These are phyloP conservation scores for Chelonia mydas DNA, from an alignment of 2,797 vertebrate genomes.

Conservation along the genomic window DNA sequence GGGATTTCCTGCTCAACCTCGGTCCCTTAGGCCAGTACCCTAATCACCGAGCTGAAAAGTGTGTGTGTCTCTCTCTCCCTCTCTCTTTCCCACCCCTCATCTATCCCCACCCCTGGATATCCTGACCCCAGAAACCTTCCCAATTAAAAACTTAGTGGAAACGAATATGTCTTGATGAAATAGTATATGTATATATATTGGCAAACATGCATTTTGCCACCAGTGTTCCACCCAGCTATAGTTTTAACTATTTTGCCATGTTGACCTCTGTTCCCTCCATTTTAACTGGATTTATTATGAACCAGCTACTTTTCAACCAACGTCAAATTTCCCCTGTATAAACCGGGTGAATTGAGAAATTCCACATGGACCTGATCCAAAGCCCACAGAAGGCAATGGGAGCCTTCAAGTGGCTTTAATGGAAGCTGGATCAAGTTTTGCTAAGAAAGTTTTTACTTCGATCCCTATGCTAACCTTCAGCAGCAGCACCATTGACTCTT, in stretches of 20 bases:
- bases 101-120: not conserved
- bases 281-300: not conserved
- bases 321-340: not conserved
- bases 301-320: not conserved
- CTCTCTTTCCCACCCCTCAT: too few species aligned
- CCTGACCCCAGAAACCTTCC: not conserved
- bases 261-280: not conserved
- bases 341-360: not conserved
- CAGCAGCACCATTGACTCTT: not conserved
- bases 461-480: not conserved
- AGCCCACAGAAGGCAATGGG: too few species aligned
- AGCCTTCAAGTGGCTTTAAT: not conserved
- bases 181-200: too few species aligned
- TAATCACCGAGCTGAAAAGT: not conserved
- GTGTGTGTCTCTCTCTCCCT: not conserved
- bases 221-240: not conserved
- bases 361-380: too few species aligned
- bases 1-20: not conserved
- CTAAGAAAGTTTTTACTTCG: not conserved
- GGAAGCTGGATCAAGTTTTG: not conserved
- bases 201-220: too few species aligned
- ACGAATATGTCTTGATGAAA: not conserved
- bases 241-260: not conserved
- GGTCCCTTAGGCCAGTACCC: not conserved
- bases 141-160: not conserved